These are phyloP conservation scores for Chironomus riparius DNA, from an alignment of 2,888 invertebrate genomes.

Conservation along the genomic window DNA sequence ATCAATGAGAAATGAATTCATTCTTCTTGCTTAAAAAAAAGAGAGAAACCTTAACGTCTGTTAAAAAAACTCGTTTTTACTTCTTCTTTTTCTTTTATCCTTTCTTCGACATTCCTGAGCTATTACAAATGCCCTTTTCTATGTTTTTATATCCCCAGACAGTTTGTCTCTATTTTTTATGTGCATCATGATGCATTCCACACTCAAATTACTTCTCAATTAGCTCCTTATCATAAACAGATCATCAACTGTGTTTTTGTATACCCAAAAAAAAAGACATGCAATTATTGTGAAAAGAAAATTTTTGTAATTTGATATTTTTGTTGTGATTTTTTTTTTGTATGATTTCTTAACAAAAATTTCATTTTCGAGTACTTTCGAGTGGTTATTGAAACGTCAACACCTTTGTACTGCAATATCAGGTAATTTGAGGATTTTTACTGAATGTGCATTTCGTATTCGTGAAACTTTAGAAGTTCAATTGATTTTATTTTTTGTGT, in stretches of 20 bases:
- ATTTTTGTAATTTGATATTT: neutral
- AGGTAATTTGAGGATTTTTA: neutral
- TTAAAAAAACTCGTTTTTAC: conserved; percentile 4
- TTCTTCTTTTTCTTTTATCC: conserved; percentile 1
- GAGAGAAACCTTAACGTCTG: conserved; percentile 6
- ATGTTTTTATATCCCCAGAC: neutral
- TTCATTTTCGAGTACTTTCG: neutral
- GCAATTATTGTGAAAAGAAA: neutral
- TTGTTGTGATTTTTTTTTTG: conserved; percentile 4
- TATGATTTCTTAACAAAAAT: neutral
- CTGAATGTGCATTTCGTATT: neutral
- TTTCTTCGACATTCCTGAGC: neutral
- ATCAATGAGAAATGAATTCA: conserved; percentile 11
- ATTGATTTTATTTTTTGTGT: neutral
- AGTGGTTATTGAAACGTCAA: conserved; percentile 3
- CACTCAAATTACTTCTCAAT: too few relatives aligned
- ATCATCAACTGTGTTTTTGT: neutral
- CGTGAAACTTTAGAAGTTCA: conserved; percentile 9
- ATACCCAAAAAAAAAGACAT: neutral
- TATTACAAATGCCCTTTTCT: neutral
- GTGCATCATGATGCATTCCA: too few relatives aligned
- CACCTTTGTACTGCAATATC: neutral
- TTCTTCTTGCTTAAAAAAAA: neutral
- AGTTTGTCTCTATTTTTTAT: neutral
- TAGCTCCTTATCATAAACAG: too few relatives aligned